Evolutionary conservation across 2,113 vertebrate species (phyloP).

Genomic region (Gorilla gorilla): DNA sequence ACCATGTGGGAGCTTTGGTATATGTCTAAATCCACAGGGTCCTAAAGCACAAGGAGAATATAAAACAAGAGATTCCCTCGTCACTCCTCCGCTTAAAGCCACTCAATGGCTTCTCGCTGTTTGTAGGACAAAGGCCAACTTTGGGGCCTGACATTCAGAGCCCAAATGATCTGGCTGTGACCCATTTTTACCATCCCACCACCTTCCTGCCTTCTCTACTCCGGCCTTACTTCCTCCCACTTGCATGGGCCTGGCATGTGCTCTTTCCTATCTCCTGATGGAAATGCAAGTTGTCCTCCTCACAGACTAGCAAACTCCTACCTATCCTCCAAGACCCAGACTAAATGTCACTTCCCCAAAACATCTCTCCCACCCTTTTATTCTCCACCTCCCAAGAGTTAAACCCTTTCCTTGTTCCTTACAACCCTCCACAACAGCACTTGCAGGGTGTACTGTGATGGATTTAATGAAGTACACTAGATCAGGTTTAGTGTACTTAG

Average conservation of each 20-base stretch:
- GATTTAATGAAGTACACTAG: neutral
- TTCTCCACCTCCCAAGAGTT: neutral
- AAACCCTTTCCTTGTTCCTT: too few species aligned
- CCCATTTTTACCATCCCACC: neutral
- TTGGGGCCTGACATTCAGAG: neutral
- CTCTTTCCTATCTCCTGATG: too few species aligned
- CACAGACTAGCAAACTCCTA: neutral
- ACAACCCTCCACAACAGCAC: neutral
- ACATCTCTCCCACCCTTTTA: neutral
- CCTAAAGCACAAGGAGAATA: slow-evolving; percentile 53
- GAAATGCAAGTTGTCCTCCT: neutral
- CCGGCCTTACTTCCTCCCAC: neutral
- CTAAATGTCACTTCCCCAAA: neutral
- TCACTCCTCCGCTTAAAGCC: neutral
- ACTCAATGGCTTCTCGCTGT: neutral
- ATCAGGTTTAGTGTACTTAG: neutral
- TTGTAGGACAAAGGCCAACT: neutral
- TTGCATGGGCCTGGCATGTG: neutral
- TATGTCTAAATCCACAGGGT: slow-evolving; percentile 20
- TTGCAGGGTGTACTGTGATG: too few species aligned
- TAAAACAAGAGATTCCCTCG: neutral
- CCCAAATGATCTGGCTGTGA: neutral
- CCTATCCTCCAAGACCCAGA: neutral
- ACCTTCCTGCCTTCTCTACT: too few species aligned
- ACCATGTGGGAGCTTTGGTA: slow-evolving; percentile 72